These are phyloP conservation scores for Sthenelais limicola DNA, from an alignment of 2,888 invertebrate genomes.

Conservation along the genomic window DNA sequence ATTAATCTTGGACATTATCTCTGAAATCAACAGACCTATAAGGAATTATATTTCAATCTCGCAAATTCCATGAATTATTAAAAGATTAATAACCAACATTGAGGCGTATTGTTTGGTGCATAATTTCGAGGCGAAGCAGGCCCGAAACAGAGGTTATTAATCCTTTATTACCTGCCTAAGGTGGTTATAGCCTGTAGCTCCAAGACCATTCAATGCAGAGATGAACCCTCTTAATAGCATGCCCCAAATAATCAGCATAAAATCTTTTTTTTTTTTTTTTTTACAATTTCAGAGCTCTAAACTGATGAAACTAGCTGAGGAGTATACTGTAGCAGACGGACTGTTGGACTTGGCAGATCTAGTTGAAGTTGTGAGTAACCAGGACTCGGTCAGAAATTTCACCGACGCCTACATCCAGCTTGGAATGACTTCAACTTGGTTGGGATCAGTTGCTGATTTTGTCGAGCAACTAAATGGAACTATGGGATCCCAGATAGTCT, in stretches of 20 bases:
- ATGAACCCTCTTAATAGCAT: no score
- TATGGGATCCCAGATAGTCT: not conserved
- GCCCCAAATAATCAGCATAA: no score
- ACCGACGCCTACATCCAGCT: not conserved
- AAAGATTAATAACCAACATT: no score
- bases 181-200: not conserved
- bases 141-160: not conserved
- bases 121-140: no score
- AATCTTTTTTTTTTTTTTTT: no score
- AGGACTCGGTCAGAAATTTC: not conserved
- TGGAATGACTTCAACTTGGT: not conserved
- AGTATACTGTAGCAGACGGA: constrained; percentile 1
- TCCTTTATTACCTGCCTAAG: not conserved
- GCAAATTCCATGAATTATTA: no score
- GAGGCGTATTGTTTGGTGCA: no score
- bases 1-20: no score
- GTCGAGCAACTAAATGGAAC: constrained; percentile 6
- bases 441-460: not conserved
- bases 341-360: constrained; percentile 20
- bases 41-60: no score
- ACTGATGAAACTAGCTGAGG: not conserved
- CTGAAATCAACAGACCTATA: no score
- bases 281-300: constrained; percentile 11
- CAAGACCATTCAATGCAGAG: no score
- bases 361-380: not conserved